Evolutionary conservation across 1,140 invertebrate genomes (phyloP), one percentile per base, ranked within the genome.

Genomic region (Ruditapes philippinarum): DNA sequence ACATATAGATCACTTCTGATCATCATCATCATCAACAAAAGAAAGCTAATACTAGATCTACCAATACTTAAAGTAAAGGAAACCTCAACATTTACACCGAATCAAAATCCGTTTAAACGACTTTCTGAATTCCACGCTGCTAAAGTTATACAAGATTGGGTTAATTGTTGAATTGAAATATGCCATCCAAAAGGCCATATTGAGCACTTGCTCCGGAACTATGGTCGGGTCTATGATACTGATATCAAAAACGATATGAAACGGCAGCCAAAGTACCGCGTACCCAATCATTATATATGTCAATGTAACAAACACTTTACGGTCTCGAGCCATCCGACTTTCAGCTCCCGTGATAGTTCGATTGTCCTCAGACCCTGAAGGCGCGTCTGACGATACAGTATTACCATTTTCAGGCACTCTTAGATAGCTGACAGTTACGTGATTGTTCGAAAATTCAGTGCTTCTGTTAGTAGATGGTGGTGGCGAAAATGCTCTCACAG

Each of bases 101-200:
- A 3, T 62, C 0, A 95, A 42, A 38, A 95, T 91, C 45, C 91
- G 87, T 60, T 84, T 92, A 60, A 95, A 94, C 25, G 93, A 93
- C 12, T 76, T 86, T 51, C 91, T 51, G 79, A 95, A 94, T 22
- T 94, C 92, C 2, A 91, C 84, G 73, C 92, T 93, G 51, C 94
- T 93, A 68, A 94, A 95, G 70, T 95, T 95, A 79, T 95, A 95
- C 12, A 95, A 83, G 60, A 95, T 92, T 1, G 95, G 95, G 89
- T 95, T 95, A n/a, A 95, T 88, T 12, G 95, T 93, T 0, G 94
- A 95, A 83, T 95, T 95, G 31, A 95, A 76, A 65, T 95, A 95
- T 11, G 94, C 93, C 90, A 95, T 84, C 94, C 94, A 95, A 60
- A 95, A 95, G 12, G 93, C 91, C 57, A 92, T 68, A 0, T 90